phyloP scores from a whole-genome alignment of 2,113 vertebrate species.

The Poeciliopsis occidentalis region DNA sequence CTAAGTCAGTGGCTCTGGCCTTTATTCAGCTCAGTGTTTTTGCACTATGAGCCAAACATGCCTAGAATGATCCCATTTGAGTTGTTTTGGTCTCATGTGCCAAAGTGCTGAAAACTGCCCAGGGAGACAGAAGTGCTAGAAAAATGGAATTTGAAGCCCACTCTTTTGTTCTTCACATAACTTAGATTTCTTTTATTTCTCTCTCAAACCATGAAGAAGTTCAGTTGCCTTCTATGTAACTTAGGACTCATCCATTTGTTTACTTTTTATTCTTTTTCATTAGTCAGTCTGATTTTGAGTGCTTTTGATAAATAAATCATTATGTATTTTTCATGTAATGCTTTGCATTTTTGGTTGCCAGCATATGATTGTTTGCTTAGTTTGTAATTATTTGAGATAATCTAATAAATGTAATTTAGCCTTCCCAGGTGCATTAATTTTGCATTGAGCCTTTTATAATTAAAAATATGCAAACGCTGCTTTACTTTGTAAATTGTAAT shows the following conservation, averaged over 20 bases:
- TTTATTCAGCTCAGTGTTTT: neutral
- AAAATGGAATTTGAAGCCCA: neutral
- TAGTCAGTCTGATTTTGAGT: neutral
- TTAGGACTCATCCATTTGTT: neutral
- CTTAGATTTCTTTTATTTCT: neutral
- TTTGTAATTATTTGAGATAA: neutral
- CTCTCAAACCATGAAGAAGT: neutral
- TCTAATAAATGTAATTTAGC: neutral
- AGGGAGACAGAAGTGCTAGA: too few species aligned
- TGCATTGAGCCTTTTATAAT: neutral
- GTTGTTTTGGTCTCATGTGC: neutral
- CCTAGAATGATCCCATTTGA: neutral
- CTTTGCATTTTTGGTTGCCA: neutral
- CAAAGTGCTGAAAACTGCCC: too few species aligned
- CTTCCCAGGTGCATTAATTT: neutral
- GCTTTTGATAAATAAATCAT: neutral
- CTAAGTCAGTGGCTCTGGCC: too few species aligned
- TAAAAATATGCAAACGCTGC: constrained; percentile 3
- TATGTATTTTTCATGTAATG: neutral
- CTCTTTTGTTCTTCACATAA: too few species aligned
- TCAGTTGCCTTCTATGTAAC: too few species aligned
- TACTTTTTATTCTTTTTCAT: neutral
- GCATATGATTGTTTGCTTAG: neutral
- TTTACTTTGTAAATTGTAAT: constrained; percentile 37
- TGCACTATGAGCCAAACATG: neutral